phyloP scores from a whole-genome alignment of 2,888 invertebrate species.

The Scelioninae gen. 1 region DNA sequence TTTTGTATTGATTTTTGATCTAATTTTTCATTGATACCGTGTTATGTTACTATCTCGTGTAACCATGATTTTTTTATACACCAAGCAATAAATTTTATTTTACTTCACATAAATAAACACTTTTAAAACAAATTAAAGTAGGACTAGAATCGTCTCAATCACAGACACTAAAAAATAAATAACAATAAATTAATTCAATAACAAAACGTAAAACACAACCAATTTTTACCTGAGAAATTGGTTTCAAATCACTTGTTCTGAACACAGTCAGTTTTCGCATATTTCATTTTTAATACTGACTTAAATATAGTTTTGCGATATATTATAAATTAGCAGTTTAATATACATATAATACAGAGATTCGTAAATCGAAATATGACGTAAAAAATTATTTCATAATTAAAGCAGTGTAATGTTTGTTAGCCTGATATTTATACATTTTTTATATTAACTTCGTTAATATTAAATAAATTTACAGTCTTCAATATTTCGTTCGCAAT shows the following conservation, averaged over 20 bases:
- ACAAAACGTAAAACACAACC: constrained; percentile 29
- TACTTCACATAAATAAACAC: constrained; percentile 3
- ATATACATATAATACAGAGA: constrained; percentile 57
- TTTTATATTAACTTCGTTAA: constrained; percentile 39
- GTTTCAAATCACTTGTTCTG: constrained; percentile 22
- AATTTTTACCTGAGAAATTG: constrained; percentile 37
- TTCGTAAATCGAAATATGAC: constrained; percentile 22
- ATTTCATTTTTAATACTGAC: constrained; percentile 38
- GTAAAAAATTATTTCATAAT: background rate
- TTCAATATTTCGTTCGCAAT: constrained; percentile 22
- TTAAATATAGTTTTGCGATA: background rate
- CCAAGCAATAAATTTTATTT: constrained; percentile 25
- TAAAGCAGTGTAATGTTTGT: background rate
- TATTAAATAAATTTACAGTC: constrained; percentile 40
- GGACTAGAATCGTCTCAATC: background rate
- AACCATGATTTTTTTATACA: constrained; percentile 45
- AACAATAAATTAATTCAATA: constrained; percentile 37
- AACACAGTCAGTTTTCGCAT: constrained; percentile 41
- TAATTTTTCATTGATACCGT: constrained; percentile 38
- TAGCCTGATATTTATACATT: constrained; percentile 25
- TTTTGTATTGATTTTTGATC: constrained; percentile 28
- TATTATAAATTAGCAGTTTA: constrained; percentile 38
- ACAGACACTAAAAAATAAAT: constrained; percentile 6
- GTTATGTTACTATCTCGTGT: constrained; percentile 37
- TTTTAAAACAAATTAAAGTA: background rate